Conservation (phyloP, 2,888 invertebrate genomes). For the Latheticus oryzae region DNA sequence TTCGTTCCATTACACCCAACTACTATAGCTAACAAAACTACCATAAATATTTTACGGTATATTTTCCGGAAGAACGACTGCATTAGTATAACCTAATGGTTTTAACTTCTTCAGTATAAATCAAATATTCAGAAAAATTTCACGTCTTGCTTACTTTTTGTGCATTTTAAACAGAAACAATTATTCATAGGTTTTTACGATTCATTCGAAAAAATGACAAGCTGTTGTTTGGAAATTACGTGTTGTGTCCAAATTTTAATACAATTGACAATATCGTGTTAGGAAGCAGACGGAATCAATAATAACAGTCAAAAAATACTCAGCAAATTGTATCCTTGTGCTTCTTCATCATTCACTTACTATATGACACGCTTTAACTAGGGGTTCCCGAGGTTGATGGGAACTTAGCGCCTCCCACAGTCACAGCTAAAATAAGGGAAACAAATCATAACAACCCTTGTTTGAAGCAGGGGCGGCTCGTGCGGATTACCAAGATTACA, state of each 20-base stretch:
- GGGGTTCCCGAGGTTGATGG: conserved; percentile 53
- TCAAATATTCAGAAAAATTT: conserved; percentile 1
- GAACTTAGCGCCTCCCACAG: conserved; percentile 59
- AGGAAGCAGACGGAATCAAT: conserved; percentile 12
- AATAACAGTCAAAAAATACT: conserved; percentile 3
- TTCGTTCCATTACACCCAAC: conserved; percentile 34
- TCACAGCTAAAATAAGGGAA: conserved; percentile 58
- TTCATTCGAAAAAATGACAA: conserved; percentile 17
- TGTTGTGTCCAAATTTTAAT: conserved; percentile 17
- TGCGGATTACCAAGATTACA: too few species aligned
- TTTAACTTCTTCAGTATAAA: too few species aligned
- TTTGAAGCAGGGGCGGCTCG: conserved; percentile 51
- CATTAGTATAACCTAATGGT: neutral
- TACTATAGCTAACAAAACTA: conserved; percentile 36
- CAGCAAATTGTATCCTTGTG: conserved; percentile 24
- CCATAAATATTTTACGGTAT: conserved; percentile 39
- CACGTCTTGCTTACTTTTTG: neutral
- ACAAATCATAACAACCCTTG: conserved; percentile 62
- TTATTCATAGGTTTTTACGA: conserved; percentile 26
- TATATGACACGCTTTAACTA: conserved; percentile 52
- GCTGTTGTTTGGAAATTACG: conserved; percentile 5
- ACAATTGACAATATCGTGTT: conserved; percentile 40
- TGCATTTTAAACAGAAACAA: conserved; percentile 11
- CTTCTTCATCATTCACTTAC: conserved; percentile 51
- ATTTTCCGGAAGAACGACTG: conserved; percentile 31